Base-by-base conservation (phyloP, 1,140 invertebrate species). In the Ooceraea biroi region DNA sequence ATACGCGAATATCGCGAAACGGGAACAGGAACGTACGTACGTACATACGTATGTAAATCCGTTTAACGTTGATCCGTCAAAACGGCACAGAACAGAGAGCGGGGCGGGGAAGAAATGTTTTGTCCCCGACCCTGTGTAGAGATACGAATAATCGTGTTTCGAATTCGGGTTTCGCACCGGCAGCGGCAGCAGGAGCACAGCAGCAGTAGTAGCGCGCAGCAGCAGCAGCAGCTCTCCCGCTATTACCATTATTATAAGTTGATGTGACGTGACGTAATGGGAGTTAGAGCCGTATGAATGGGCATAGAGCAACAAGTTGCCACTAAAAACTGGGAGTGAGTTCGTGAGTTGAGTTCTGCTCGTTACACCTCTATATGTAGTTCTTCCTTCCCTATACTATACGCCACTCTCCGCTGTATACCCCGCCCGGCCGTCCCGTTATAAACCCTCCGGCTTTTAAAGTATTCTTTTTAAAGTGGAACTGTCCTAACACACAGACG, bases 391-490 rank as follows among this genome's bases (percentile, higher is more conserved):
- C 93, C 93, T 93, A 92, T 93, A 93, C 93, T 94, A 92, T 92
- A 92, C 91, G 89, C 89, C 87, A 48, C 30, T 44, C 58, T 80
- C 76, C 90, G 90, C 91, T 94, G 92, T 93, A 94, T 93, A 92
- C 85, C 82, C 80, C 74, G 17, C 65, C 25, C 73, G 61, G 36
- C 65, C 60, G 73, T 84, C 90, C 92, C 93, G 93, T 94, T 94
- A 94, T 94, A 93, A 94, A 94, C 93, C 93, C 93, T 93, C 93
- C 89, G 92, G 93, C 94, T 94, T 94, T 94, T 94, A 94, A 94
- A 94, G 94, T 94, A 94, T 94, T 93, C 93, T 94, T 94, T 94
- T 94, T 94, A 94, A 94, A 94, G 94, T 93, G 87, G 93, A 94
- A 92, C 93, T 92, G 88, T 94, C 91, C 91, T 92, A 93, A 93